A percentile compares a stretch with the other conserved stretches of the same genome.
phyloP scores from a whole-genome alignment of 2,113 vertebrate genomes.

The Nesogale talazaci region DNA sequence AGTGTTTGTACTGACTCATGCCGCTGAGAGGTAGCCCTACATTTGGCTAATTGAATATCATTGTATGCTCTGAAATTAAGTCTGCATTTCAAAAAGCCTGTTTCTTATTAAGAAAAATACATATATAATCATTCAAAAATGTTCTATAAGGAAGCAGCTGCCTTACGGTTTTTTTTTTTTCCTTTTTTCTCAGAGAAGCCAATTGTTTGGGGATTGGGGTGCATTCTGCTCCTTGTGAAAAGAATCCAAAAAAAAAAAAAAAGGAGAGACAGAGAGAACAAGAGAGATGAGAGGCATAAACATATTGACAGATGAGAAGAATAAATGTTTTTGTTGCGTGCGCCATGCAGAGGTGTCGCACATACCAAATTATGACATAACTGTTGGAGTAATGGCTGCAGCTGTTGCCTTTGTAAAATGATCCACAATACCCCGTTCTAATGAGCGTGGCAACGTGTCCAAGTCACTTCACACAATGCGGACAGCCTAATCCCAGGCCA shows the following conservation, averaged over 20 bases:
- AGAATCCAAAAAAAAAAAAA: conserved; percentile 45
- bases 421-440: conserved; percentile 83
- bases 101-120: conserved; percentile 63
- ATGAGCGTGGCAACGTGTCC: conserved; percentile 82
- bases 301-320: conserved; percentile 84
- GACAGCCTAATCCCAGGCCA: conserved; percentile 83
- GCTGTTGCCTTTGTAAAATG: conserved; percentile 87
- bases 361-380: conserved; percentile 86
- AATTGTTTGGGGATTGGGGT: conserved; percentile 62
- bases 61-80: conserved; percentile 61
- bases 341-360: conserved; percentile 79
- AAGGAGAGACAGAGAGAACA: neutral
- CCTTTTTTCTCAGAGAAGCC: conserved; percentile 61
- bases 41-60: conserved; percentile 72
- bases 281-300: conserved; percentile 73
- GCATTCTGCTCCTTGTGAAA: conserved; percentile 73
- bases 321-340: conserved; percentile 83
- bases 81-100: conserved; percentile 65
- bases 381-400: conserved; percentile 83
- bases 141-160: conserved; percentile 44
- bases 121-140: conserved; percentile 58
- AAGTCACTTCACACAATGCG: conserved; percentile 81
- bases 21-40: neutral
- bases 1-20: neutral
- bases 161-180: conserved; percentile 16